Base-by-base conservation (phyloP, 2,888 invertebrate genomes). In the Ennomos erosarius region DNA sequence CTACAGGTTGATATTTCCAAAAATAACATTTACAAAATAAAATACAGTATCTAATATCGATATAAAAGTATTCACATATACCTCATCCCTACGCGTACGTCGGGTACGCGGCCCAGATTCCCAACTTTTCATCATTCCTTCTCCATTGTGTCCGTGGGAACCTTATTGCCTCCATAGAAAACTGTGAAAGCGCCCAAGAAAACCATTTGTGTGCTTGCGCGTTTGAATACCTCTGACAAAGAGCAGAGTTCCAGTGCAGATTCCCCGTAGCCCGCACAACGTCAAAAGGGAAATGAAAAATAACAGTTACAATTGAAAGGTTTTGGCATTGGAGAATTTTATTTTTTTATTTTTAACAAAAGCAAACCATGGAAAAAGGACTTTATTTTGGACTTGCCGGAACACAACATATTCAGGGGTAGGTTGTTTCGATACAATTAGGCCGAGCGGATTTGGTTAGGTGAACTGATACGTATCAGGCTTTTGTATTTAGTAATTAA, bases 91-190 rank as follows among this genome's bases (percentile, higher is more conserved):
- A 86, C 59, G 63, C 16, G 3, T 70, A 79, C 79, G 82, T 70
- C 83, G 81, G 84, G 85, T 84, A 78, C 82, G 84, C 89, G 91
- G 85, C 90, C 92, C 88, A 90, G 88, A 90, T 91, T 90, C 84
- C 84, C 84, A 85, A 90, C 86, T 90, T 91, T 91, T 90, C 91
- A 90, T 88, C 89, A 84, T 81, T 84, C 86, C 87, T 88, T 85
- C 82, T 78, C 73, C 82, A 91, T 91, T 91, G 91, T 91, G 91
- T 85, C 87, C 89, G 90, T 87, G 88, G 83, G 87, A 90, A 90
- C 90, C 90, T 90, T 92, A 92, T 92, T 92, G 84, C 90, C 88
- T 77, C 87, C 82, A 90, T 91, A 90, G 90, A 91, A 91, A 90
- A 79, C 85, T 78, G 81, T 92, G 91, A 91, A 92, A 87, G 87